Conservation (phyloP, 1,140 invertebrate genomes). For the Megalopta genalis region DNA sequence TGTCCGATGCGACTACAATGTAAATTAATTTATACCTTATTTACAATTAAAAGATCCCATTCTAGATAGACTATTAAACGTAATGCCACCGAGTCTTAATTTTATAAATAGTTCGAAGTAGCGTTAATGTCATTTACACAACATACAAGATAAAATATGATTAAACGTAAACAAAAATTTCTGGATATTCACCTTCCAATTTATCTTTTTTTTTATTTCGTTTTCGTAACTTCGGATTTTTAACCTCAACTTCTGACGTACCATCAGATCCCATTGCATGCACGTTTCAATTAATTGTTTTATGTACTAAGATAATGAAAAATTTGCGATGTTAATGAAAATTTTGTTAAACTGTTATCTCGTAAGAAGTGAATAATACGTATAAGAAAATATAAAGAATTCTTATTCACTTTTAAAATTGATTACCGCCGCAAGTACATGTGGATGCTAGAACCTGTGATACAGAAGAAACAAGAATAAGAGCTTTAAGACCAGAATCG, state of each 20-base stretch:
- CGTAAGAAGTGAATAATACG: background rate
- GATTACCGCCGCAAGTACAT: background rate
- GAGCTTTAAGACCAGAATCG: background rate
- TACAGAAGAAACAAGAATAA: constrained; percentile 1
- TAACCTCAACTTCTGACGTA: constrained; percentile 45
- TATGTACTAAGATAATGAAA: background rate
- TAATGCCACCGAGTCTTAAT: background rate
- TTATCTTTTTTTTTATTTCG: constrained; percentile 21
- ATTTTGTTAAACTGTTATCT: background rate
- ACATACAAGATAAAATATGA: background rate
- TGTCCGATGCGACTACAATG: background rate
- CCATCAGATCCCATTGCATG: constrained; percentile 24
- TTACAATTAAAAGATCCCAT: background rate
- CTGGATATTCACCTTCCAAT: constrained; percentile 13
- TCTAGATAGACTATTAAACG: no score
- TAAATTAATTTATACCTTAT: background rate
- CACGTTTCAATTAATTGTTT: background rate
- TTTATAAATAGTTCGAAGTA: background rate
- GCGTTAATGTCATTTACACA: background rate
- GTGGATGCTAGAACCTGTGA: background rate
- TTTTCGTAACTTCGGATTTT: constrained; percentile 27
- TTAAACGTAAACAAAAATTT: background rate
- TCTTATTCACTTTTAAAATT: background rate
- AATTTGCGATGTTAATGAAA: background rate
- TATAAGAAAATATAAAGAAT: constrained; percentile 7